These are phyloP conservation scores for Drosophila parabipectinata DNA, from an alignment of 1,140 invertebrate genomes.

Conservation along the genomic window DNA sequence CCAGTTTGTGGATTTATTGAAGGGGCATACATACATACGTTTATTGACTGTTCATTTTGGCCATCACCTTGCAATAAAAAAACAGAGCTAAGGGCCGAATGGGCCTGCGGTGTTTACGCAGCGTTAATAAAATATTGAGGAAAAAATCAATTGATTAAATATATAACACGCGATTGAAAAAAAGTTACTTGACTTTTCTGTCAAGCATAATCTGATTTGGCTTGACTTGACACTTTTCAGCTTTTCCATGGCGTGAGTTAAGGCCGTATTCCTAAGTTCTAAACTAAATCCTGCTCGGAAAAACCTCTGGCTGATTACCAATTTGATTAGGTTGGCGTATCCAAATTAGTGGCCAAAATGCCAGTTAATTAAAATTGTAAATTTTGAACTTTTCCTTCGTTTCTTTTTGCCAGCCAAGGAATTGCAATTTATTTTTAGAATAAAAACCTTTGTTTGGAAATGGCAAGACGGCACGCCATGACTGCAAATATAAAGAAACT, in stretches of 20 bases:
- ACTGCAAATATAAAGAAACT: constrained; percentile 40
- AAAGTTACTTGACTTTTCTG: not conserved
- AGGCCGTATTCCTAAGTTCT: not conserved
- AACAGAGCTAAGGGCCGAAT: not conserved
- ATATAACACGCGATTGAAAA: constrained; percentile 42
- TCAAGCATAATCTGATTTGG: not conserved
- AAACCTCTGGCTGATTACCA: constrained; percentile 11
- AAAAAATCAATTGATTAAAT: constrained; percentile 71
- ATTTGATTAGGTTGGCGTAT: constrained; percentile 26
- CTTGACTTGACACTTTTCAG: not conserved
- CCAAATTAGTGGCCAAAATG: constrained; percentile 55
- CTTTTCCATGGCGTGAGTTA: not conserved
- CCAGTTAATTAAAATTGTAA: constrained; percentile 77
- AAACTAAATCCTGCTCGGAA: not conserved
- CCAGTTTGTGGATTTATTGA: not conserved
- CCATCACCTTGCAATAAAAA: not conserved
- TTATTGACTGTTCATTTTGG: constrained; percentile 48
- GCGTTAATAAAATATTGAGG: constrained; percentile 66
- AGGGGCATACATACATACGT: not conserved
- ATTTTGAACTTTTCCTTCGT: constrained; percentile 69
- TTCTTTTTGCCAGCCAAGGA: constrained; percentile 10
- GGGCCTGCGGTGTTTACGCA: constrained; percentile 47
- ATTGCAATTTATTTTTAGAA: constrained; percentile 49
- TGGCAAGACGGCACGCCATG: constrained; percentile 53
- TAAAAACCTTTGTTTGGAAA: constrained; percentile 31